Percentiles rank a stretch among this genome's conserved stretches.
These are phyloP conservation scores for Corythaixoides concolor DNA, from an alignment of 2,113 vertebrate species.

Conservation along the genomic window DNA sequence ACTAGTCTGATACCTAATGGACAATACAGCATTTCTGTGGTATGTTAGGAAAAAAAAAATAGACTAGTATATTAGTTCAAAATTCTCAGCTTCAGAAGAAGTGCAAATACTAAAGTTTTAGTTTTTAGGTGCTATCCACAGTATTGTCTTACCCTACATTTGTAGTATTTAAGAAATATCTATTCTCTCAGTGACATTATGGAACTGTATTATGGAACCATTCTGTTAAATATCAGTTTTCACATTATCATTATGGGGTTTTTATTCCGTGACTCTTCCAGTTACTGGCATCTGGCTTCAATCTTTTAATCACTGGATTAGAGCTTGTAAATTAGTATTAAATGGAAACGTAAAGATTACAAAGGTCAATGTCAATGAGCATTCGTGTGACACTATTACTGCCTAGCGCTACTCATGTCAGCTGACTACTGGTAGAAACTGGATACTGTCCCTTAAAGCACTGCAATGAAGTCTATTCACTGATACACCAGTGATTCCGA, in stretches of 20 bases:
- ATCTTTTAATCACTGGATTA: conserved; percentile 43
- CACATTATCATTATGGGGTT: background rate
- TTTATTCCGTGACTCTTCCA: background rate
- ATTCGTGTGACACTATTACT: background rate
- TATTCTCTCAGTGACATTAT: background rate
- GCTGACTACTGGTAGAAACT: background rate
- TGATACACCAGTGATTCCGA: background rate
- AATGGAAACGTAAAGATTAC: conserved; percentile 62
- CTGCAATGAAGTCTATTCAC: background rate
- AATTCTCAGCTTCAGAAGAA: background rate
- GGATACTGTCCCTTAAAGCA: background rate
- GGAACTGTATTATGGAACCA: background rate
- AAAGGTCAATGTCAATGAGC: conserved; percentile 31
- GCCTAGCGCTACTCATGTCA: background rate
- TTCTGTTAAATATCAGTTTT: background rate
- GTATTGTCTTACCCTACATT: background rate
- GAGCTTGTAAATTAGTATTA: conserved; percentile 28
- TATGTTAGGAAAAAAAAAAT: background rate
- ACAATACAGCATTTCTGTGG: background rate
- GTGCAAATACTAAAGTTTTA: background rate
- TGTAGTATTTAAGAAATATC: background rate
- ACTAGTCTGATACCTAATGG: background rate
- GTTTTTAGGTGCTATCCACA: background rate
- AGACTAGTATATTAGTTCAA: background rate
- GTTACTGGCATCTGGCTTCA: conserved; percentile 24